phyloP scores from a whole-genome alignment of 2,888 invertebrate species.

The Pardosa pseudoannulata region DNA sequence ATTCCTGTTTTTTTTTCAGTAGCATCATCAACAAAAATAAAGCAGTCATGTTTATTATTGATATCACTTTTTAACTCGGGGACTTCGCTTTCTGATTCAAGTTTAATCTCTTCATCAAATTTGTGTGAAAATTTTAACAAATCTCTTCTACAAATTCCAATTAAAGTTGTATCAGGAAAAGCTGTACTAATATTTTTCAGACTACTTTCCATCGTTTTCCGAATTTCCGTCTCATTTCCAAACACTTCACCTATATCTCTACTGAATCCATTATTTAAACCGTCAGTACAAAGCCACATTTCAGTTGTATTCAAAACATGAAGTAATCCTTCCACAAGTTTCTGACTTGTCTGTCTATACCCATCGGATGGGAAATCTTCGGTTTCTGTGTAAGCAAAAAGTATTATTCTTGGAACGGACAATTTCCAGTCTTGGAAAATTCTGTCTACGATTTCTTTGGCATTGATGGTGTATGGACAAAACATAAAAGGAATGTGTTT shows the following conservation, averaged over 20 bases:
- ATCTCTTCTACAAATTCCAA: conserved; percentile 22
- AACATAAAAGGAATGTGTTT: conserved; percentile 38
- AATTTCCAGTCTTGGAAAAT: conserved; percentile 28
- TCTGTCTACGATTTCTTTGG: not conserved
- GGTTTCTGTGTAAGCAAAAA: conserved; percentile 16
- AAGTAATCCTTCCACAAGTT: conserved; percentile 34
- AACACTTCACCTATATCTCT: conserved; percentile 27
- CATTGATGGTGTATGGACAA: not conserved
- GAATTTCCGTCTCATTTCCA: conserved; percentile 21
- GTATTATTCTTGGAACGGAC: conserved; percentile 31
- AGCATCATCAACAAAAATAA: conserved; percentile 24
- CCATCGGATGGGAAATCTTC: not conserved
- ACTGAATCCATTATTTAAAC: conserved; percentile 27
- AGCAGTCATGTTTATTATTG: conserved; percentile 27
- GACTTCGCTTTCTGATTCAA: not conserved
- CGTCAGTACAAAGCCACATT: conserved; percentile 51
- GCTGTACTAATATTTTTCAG: not conserved
- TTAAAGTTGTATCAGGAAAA: conserved; percentile 33
- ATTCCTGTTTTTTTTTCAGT: not conserved
- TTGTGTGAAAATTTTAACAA: conserved; percentile 17
- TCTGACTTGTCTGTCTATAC: not conserved
- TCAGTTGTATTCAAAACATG: conserved; percentile 49
- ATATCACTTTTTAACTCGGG: conserved; percentile 1
- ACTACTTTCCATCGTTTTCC: conserved; percentile 4
- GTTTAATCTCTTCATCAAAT: not conserved